These are phyloP conservation scores for Acrocephalus scirpaceus DNA, from an alignment of 2,797 vertebrate species.

Conservation along the genomic window DNA sequence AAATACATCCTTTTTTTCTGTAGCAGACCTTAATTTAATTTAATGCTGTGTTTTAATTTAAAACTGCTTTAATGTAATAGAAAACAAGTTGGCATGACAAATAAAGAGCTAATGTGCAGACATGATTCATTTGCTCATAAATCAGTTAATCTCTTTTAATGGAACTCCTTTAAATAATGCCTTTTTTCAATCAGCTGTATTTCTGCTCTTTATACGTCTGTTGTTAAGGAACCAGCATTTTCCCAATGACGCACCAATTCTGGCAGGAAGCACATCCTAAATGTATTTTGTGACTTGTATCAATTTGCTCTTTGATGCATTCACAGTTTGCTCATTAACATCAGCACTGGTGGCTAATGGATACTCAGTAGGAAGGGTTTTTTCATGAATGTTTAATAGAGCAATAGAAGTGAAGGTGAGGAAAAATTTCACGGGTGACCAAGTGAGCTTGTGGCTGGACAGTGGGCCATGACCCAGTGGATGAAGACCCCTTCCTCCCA, in stretches of 20 bases:
- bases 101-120: conserved; percentile 4
- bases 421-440: conserved; percentile 1
- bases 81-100: conserved; percentile 28
- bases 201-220: conserved; percentile 49
- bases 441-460: neutral
- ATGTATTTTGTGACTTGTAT: conserved; percentile 78
- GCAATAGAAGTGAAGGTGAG: conserved; percentile 67
- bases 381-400: conserved; percentile 77
- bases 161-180: conserved; percentile 40
- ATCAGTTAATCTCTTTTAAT: conserved; percentile 41
- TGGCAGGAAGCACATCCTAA: conserved; percentile 72
- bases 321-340: conserved; percentile 75
- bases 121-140: conserved; percentile 48
- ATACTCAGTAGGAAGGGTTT: conserved; percentile 72
- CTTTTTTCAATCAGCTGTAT: conserved; percentile 2
- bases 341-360: conserved; percentile 73
- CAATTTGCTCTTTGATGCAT: conserved; percentile 71
- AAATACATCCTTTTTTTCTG: conserved; percentile 21
- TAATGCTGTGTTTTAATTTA: conserved; percentile 36
- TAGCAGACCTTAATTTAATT: conserved; percentile 12
- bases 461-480: rapidly evolving
- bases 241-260: conserved; percentile 71
- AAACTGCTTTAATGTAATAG: conserved; percentile 36
- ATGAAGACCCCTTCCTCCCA: neutral
- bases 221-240: conserved; percentile 70